Percentiles rank a stretch among this genome's conserved stretches.
These are phyloP conservation scores for Poecilobothrus nobilitatus DNA, from an alignment of 2,888 invertebrate species.

Conservation along the genomic window DNA sequence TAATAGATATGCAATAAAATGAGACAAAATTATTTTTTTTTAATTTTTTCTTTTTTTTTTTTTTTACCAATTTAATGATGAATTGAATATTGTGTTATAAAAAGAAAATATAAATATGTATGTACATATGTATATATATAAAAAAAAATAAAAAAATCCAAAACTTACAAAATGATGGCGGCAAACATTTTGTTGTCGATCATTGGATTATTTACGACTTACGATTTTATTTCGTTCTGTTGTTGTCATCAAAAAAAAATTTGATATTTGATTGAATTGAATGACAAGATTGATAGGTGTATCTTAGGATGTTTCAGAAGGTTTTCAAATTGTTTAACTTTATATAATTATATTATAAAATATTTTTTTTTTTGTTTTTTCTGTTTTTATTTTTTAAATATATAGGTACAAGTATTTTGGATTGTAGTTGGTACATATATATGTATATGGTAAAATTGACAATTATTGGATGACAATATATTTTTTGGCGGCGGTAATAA, in stretches of 20 bases:
- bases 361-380: too few relatives aligned
- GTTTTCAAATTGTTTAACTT: too few relatives aligned
- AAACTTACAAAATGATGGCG: not conserved
- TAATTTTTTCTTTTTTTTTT: too few relatives aligned
- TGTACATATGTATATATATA: not conserved
- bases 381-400: too few relatives aligned
- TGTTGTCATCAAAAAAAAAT: not conserved
- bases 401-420: too few relatives aligned
- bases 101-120: too few relatives aligned
- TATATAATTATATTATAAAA: too few relatives aligned
- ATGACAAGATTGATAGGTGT: slow-evolving; percentile 1
- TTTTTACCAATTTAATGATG: not conserved
- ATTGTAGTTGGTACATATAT: not conserved
- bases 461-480: not conserved
- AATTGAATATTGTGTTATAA: not conserved
- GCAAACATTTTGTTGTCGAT: not conserved
- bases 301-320: not conserved
- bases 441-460: not conserved
- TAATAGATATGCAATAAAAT: too few relatives aligned
- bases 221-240: not conserved
- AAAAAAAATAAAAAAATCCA: too few relatives aligned
- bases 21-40: too few relatives aligned
- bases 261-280: not conserved
- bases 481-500: not conserved
- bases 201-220: not conserved